A percentile compares a stretch with the other conserved stretches of the same genome.
These are phyloP conservation scores for Procapra przewalskii DNA, from an alignment of 2,113 vertebrate species.

Conservation along the genomic window DNA sequence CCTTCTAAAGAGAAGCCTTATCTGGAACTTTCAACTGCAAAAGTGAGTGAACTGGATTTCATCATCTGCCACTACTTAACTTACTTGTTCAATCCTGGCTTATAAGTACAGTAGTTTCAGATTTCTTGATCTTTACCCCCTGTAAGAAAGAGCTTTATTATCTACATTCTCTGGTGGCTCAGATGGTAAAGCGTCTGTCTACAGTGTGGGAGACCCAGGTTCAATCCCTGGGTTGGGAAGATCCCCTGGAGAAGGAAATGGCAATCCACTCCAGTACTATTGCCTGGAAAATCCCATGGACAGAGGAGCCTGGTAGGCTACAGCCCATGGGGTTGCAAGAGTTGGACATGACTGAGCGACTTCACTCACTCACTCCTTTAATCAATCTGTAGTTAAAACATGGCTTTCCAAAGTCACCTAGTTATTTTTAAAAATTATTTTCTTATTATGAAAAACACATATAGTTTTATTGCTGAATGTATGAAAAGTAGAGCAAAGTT, in stretches of 20 bases:
- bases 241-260: too few species aligned
- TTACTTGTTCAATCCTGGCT: not conserved
- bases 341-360: too few species aligned
- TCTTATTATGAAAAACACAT: not conserved
- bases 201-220: rapidly evolving
- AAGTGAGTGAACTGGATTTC: not conserved
- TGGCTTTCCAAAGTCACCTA: not conserved
- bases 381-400: not conserved
- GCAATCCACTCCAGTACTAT: too few species aligned
- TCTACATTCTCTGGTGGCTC: too few species aligned
- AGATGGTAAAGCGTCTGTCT: too few species aligned
- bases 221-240: too few species aligned
- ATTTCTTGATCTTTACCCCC: not conserved
- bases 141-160: not conserved
- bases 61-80: not conserved
- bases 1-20: not conserved
- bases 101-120: not conserved
- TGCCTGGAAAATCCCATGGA: too few species aligned
- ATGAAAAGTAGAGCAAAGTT: not conserved
- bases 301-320: too few species aligned
- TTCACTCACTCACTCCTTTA: too few species aligned
- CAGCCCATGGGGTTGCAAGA: too few species aligned
- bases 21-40: not conserved
- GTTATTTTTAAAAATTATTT: not conserved
- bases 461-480: not conserved